Conservation (phyloP, 2,113 vertebrate species). For the Motacilla tschutschensis region DNA sequence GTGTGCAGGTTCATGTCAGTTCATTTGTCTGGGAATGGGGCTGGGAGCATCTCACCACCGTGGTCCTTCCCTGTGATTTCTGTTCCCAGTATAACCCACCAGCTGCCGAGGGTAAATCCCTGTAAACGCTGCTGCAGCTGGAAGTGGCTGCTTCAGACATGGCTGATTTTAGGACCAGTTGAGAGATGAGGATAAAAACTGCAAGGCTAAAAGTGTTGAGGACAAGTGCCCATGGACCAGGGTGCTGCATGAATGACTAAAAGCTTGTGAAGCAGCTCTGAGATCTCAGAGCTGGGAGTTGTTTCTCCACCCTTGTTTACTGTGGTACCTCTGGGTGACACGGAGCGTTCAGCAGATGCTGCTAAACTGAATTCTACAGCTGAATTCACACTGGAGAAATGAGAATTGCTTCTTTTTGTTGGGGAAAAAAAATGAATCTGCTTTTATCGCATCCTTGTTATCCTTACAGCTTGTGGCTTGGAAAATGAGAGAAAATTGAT, state of each 20-base stretch:
- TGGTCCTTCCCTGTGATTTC: not conserved
- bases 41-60: not conserved
- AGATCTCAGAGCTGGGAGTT: not conserved
- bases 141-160: not conserved
- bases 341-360: not conserved
- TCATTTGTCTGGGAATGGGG: constrained; percentile 22
- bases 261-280: not conserved
- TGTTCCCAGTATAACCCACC: not conserved
- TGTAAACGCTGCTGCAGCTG: not conserved
- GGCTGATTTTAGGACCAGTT: not conserved
- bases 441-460: not conserved
- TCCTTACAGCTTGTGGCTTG: not conserved
- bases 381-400: not conserved
- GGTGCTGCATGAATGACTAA: not conserved
- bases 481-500: not conserved
- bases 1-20: constrained; percentile 9
- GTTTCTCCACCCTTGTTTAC: not conserved
- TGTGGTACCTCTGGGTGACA: not conserved
- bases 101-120: not conserved
- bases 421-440: not conserved
- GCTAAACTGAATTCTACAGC: not conserved
- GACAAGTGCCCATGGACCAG: fast-evolving
- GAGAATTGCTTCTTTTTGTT: not conserved
- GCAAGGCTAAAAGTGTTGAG: not conserved
- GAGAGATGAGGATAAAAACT: not conserved